Percentiles rank a stretch among this genome's conserved stretches.
phyloP scores from a whole-genome alignment of 2,797 vertebrate species.

The Danio aesculapii region DNA sequence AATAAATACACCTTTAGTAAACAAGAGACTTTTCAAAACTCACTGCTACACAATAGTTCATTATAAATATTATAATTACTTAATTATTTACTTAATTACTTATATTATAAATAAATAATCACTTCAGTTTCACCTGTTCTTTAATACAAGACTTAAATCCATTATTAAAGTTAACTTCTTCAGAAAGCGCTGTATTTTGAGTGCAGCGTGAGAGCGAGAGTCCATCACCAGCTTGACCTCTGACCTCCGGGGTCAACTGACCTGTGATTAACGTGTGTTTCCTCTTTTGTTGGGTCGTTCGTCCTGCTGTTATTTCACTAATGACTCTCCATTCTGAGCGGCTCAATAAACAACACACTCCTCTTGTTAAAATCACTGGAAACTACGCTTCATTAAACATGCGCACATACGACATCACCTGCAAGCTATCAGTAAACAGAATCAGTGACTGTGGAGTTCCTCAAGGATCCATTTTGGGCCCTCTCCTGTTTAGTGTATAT shows the following conservation, averaged over 20 bases:
- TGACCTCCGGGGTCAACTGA: slow-evolving; percentile 54
- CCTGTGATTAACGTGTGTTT: slow-evolving; percentile 29
- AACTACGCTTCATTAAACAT: too few species aligned
- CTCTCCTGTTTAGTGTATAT: too few species aligned
- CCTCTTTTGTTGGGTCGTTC: slow-evolving; percentile 45
- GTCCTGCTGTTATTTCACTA: slow-evolving; percentile 20
- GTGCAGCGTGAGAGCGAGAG: slow-evolving; percentile 18
- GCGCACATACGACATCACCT: too few species aligned
- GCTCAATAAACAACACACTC: slow-evolving; percentile 45
- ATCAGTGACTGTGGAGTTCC: too few species aligned
- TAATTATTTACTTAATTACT: too few species aligned
- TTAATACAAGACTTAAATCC: not conserved
- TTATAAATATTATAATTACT: too few species aligned
- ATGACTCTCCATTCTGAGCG: slow-evolving; percentile 28
- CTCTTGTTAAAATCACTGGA: not conserved
- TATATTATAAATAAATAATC: too few species aligned
- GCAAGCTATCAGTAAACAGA: too few species aligned
- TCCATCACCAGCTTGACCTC: slow-evolving; percentile 49
- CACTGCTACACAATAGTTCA: too few species aligned
- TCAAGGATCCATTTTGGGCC: too few species aligned
- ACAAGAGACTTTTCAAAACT: not conserved
- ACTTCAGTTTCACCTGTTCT: not conserved
- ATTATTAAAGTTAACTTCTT: too few species aligned
- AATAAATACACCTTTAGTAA: not conserved
- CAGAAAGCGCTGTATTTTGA: slow-evolving; percentile 8